phyloP scores from a whole-genome alignment of 1,140 invertebrate species.

The Zaprionus inermis region DNA sequence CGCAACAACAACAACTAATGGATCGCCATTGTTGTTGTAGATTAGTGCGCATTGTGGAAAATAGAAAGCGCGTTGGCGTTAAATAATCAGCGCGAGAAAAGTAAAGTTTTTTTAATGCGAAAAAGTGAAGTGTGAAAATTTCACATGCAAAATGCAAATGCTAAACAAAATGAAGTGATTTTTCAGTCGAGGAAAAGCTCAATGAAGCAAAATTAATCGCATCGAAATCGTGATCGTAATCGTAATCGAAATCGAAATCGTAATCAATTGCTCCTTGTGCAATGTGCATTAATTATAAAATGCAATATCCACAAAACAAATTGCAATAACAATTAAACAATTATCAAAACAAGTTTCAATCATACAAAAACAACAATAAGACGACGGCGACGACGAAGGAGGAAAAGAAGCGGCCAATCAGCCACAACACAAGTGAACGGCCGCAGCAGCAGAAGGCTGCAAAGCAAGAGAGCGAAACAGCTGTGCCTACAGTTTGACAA shows the following conservation, averaged over 20 bases:
- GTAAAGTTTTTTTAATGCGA: conserved; percentile 6
- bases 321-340: conserved; percentile 58
- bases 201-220: conserved; percentile 18
- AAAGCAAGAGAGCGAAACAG: conserved; percentile 37
- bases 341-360: conserved; percentile 63
- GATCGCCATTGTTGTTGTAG: conserved; percentile 31
- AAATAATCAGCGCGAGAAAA: conserved; percentile 31
- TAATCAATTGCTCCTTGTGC: conserved; percentile 20
- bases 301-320: conserved; percentile 37
- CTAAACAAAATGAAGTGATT: conserved; percentile 14
- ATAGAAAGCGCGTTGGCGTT: conserved; percentile 52
- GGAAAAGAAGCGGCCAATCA: conserved; percentile 34
- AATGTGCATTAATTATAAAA: conserved; percentile 45
- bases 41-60: conserved; percentile 37
- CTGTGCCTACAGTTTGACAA: conserved; percentile 63
- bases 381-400: conserved; percentile 17
- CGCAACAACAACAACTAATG: conserved; percentile 37
- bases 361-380: conserved; percentile 41
- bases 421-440: conserved; percentile 54
- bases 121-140: conserved; percentile 34
- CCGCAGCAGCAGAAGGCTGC: conserved; percentile 50
- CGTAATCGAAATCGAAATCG: neutral
- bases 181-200: conserved; percentile 31
- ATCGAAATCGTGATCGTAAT: neutral
- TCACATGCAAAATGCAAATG: conserved; percentile 10